phyloP scores from a whole-genome alignment of 2,113 vertebrate species.

The Dendropsophus ebraccatus region DNA sequence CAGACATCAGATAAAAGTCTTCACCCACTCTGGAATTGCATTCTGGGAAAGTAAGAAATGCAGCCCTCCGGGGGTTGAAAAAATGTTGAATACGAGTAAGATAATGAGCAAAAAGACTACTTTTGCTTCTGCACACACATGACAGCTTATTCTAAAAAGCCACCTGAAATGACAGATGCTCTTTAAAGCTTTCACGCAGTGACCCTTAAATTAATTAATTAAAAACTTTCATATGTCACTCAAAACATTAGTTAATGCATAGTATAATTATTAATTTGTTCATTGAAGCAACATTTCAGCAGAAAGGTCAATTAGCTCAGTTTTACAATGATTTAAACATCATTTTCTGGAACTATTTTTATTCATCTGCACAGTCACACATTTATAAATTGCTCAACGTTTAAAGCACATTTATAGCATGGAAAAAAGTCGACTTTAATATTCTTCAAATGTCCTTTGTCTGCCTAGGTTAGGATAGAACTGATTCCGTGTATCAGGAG shows the following conservation, averaged over 20 bases:
- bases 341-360: slow-evolving; percentile 79
- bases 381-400: slow-evolving; percentile 76
- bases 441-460: slow-evolving; percentile 81
- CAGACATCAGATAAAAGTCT: too few relatives aligned
- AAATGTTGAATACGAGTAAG: too few relatives aligned
- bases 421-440: slow-evolving; percentile 71
- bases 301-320: slow-evolving; percentile 77
- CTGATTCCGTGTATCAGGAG: slow-evolving; percentile 71
- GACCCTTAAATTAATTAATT: slow-evolving; percentile 84
- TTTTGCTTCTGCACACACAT: slow-evolving; percentile 60
- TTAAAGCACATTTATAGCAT: slow-evolving; percentile 75
- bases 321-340: slow-evolving; percentile 75
- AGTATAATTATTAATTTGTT: slow-evolving; percentile 88
- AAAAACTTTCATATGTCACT: slow-evolving; percentile 83
- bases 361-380: slow-evolving; percentile 67
- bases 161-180: slow-evolving; percentile 57
- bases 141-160: too few relatives aligned
- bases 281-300: slow-evolving; percentile 80
- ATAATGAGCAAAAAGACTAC: too few relatives aligned
- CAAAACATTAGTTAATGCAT: slow-evolving; percentile 82
- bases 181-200: slow-evolving; percentile 81
- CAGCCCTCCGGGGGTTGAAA: too few relatives aligned
- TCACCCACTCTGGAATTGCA: too few relatives aligned
- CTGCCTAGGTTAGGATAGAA: slow-evolving; percentile 79
- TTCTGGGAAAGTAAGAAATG: too few relatives aligned